Percentiles rank a stretch among this genome's conserved stretches.
phyloP scores from a whole-genome alignment of 1,140 invertebrate genomes.

The Tyrophagus putrescentiae region DNA sequence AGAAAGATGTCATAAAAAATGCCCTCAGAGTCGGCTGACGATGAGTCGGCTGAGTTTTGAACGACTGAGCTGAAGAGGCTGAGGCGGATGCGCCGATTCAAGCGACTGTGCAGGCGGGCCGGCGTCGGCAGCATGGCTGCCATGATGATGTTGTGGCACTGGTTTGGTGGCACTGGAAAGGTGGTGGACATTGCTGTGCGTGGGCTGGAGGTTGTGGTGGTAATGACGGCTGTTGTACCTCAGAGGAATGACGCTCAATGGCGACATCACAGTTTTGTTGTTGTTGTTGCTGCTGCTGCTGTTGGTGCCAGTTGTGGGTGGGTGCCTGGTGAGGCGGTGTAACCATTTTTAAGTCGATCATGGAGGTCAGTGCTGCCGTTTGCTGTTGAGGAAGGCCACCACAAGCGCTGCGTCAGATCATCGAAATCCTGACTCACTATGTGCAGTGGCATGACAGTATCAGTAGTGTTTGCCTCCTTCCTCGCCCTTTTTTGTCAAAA shows the following conservation, averaged over 20 bases:
- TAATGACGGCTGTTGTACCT: background rate
- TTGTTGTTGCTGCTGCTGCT: background rate
- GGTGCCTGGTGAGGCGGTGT: background rate
- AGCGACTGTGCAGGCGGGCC: too few relatives aligned
- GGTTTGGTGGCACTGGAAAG: too few relatives aligned
- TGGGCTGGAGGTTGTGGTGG: background rate
- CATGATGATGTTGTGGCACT: too few relatives aligned
- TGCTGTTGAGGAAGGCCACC: background rate
- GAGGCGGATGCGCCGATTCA: background rate
- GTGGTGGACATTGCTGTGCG: background rate
- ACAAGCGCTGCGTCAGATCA: constrained; percentile 8
- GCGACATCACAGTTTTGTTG: too few relatives aligned
- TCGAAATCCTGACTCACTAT: constrained; percentile 16
- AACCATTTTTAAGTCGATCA: too few relatives aligned
- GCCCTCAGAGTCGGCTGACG: background rate
- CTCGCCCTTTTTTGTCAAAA: too few relatives aligned
- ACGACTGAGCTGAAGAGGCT: background rate
- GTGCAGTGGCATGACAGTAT: too few relatives aligned
- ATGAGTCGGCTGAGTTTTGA: background rate
- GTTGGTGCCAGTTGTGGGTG: background rate
- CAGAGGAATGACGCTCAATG: background rate
- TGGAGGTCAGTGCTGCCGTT: too few relatives aligned
- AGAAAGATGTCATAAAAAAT: background rate
- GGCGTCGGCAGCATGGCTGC: background rate
- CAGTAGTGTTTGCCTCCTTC: too few relatives aligned